These are phyloP conservation scores for Cheilosia soror DNA, from an alignment of 2,888 invertebrate species.

Conservation along the genomic window DNA sequence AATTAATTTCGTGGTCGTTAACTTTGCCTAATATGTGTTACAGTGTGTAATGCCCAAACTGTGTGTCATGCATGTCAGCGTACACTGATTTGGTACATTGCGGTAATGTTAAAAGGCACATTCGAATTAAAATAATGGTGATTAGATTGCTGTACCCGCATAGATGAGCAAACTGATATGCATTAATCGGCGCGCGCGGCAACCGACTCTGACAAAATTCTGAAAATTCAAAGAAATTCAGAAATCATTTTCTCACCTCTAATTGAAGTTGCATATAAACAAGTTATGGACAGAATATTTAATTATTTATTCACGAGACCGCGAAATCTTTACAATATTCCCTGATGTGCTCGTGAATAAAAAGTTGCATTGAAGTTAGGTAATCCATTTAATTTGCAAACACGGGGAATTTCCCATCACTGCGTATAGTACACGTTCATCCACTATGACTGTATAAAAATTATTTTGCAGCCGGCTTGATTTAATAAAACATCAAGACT, in stretches of 20 bases:
- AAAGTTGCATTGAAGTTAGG: not conserved
- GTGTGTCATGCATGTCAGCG: slow-evolving; percentile 18
- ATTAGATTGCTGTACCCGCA: slow-evolving; percentile 3
- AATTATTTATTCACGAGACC: not conserved
- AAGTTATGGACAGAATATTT: not conserved
- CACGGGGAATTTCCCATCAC: not conserved
- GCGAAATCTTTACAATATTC: slow-evolving; percentile 1
- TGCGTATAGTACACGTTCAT: too few species aligned
- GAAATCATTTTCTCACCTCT: not conserved
- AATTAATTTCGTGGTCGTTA: slow-evolving; percentile 65
- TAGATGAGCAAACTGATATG: not conserved
- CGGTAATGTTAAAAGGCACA: slow-evolving; percentile 1
- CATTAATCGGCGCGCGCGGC: not conserved
- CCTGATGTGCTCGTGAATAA: not conserved
- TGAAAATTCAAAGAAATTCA: not conserved
- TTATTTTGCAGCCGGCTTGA: not conserved
- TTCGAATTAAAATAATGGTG: slow-evolving; percentile 5
- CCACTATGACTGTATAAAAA: not conserved
- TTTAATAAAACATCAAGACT: not conserved
- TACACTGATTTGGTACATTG: slow-evolving; percentile 14
- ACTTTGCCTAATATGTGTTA: slow-evolving; percentile 53
- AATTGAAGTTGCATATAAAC: not conserved
- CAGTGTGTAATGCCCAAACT: slow-evolving; percentile 32
- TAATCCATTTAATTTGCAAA: slow-evolving; percentile 4
- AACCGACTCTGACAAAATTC: too few species aligned